These are phyloP conservation scores for Hirundo rustica DNA, from an alignment of 2,797 vertebrate genomes.

Conservation along the genomic window DNA sequence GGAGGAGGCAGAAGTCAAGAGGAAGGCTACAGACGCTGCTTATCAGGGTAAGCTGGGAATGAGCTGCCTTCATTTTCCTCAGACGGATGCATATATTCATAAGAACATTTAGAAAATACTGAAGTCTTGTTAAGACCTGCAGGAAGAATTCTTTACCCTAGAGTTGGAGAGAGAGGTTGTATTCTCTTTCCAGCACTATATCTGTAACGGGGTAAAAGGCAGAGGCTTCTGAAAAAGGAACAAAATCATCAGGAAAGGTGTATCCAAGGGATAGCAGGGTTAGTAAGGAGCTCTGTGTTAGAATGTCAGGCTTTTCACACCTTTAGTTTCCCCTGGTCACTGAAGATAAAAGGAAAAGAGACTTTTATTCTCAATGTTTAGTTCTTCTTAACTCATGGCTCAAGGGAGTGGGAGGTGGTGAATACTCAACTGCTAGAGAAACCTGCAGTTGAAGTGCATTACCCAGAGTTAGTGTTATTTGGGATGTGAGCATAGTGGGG, in stretches of 20 bases:
- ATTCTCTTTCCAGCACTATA: neutral
- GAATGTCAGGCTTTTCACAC: neutral
- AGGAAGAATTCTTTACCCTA: neutral
- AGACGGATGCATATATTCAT: neutral
- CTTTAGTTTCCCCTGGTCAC: neutral
- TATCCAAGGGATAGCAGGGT: neutral
- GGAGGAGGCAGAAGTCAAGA: slow-evolving; percentile 90
- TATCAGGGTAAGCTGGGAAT: slow-evolving; percentile 85
- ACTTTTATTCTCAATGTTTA: neutral
- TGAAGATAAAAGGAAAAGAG: neutral
- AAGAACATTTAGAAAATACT: neutral
- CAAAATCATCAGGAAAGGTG: neutral
- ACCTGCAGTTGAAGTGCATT: neutral
- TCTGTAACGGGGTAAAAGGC: neutral
- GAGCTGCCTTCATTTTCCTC: neutral
- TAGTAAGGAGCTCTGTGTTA: neutral
- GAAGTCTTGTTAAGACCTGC: neutral
- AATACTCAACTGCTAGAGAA: neutral
- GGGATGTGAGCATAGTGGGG: neutral
- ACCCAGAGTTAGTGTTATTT: neutral
- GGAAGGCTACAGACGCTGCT: slow-evolving; percentile 90
- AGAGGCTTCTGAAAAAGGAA: neutral
- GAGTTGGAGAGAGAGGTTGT: neutral
- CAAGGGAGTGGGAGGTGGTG: neutral
- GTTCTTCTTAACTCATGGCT: neutral